Evolutionary conservation across 2,797 vertebrate species (phyloP).

Genomic region (Antennarius maculatus): DNA sequence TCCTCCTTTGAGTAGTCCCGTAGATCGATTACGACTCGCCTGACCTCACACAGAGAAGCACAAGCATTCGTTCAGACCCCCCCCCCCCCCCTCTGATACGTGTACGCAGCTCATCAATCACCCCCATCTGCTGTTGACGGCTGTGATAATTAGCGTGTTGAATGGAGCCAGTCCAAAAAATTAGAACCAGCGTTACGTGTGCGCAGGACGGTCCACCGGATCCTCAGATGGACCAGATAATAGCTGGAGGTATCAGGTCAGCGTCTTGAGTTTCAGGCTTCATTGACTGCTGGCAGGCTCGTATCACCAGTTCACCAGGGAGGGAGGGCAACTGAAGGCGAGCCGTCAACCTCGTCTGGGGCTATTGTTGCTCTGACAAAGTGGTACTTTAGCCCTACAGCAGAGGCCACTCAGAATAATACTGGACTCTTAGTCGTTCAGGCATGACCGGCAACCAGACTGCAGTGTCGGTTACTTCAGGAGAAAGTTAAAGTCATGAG

Average conservation of each 20-base stretch:
- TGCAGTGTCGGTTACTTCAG: conserved; percentile 51
- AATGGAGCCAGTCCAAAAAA: conserved; percentile 28
- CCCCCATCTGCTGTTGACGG: conserved; percentile 34
- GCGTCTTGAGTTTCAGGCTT: conserved; percentile 64
- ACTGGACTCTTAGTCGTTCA: conserved; percentile 41
- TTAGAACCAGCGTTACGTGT: neutral
- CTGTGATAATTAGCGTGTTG: conserved; percentile 44
- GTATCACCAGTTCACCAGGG: conserved; percentile 34
- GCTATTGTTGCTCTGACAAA: conserved; percentile 66
- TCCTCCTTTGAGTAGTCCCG: conserved; percentile 21
- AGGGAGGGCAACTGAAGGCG: conserved; percentile 58
- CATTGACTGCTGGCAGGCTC: conserved; percentile 55
- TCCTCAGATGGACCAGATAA: conserved; percentile 35
- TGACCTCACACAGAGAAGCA: conserved; percentile 48
- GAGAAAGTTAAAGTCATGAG: conserved; percentile 7
- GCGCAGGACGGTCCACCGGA: conserved; percentile 4
- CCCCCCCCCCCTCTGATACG: conserved; percentile 24
- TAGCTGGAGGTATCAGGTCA: conserved; percentile 49
- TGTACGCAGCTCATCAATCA: conserved; percentile 50
- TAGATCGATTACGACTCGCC: conserved; percentile 46
- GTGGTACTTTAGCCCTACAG: conserved; percentile 50
- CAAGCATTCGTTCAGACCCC: conserved; percentile 30
- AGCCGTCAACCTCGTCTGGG: conserved; percentile 56
- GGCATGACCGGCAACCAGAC: conserved; percentile 11
- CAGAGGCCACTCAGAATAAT: conserved; percentile 47